Evolutionary conservation across 2,888 invertebrate species (phyloP).

Genomic region (Helobdella robusta): DNA sequence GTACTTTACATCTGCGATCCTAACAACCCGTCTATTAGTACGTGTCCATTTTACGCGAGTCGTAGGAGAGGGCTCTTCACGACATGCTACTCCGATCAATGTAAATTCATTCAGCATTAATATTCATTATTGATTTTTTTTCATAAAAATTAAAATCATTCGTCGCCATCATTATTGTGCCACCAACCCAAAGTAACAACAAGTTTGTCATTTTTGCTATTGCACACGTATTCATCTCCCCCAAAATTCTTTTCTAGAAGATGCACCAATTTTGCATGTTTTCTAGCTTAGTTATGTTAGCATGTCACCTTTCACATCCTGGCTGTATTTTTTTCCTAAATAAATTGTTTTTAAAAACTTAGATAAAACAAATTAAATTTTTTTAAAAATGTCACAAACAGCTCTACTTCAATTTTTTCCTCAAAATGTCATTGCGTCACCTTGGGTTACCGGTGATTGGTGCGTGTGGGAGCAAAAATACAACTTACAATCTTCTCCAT

Average conservation of each 20-base stretch:
- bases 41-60: constrained; percentile 1
- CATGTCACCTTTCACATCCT: no score
- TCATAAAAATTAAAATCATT: no score
- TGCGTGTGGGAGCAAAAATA: constrained; percentile 23
- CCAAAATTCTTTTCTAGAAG: no score
- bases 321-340: background rate
- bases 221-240: no score
- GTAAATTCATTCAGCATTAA: background rate
- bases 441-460: background rate
- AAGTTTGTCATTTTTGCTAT: no score
- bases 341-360: background rate
- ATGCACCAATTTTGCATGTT: no score
- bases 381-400: no score
- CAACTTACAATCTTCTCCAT: constrained; percentile 14
- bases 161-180: no score
- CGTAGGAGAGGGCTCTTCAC: constrained; percentile 17
- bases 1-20: background rate
- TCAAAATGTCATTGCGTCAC: background rate
- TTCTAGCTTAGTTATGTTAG: no score
- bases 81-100: constrained; percentile 15
- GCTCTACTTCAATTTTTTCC: background rate
- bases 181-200: no score
- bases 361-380: background rate
- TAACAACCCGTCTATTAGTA: background rate
- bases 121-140: background rate